These are phyloP conservation scores for Andrena marginata DNA, from an alignment of 2,888 invertebrate species.

Conservation along the genomic window DNA sequence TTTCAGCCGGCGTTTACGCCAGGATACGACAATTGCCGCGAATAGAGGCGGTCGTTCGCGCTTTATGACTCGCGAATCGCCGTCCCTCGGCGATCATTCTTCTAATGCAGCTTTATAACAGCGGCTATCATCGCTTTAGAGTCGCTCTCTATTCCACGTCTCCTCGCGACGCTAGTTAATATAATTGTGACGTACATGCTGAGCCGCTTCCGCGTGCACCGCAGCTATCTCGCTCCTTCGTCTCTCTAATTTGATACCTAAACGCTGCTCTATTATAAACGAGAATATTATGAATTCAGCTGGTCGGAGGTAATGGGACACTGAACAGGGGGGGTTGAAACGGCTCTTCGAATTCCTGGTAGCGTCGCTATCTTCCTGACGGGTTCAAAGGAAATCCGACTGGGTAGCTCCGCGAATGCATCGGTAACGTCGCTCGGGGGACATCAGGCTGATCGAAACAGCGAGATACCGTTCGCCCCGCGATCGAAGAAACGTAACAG, in stretches of 20 bases:
- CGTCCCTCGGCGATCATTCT: constrained; percentile 16
- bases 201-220: neutral
- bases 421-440: neutral
- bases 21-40: constrained; percentile 25
- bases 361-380: neutral
- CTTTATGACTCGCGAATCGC: constrained; percentile 15
- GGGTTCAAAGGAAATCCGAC: constrained; percentile 1
- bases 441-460: constrained; percentile 35
- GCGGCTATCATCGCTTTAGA: constrained; percentile 25
- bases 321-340: too few species aligned
- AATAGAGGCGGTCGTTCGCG: constrained; percentile 16
- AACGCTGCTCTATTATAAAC: too few species aligned
- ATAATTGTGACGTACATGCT: constrained; percentile 9
- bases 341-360: too few species aligned
- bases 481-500: constrained; percentile 60
- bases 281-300: too few species aligned
- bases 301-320: too few species aligned
- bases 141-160: neutral
- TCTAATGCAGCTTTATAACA: constrained; percentile 20
- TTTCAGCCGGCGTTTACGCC: constrained; percentile 5
- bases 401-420: constrained; percentile 10
- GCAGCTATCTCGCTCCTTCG: neutral
- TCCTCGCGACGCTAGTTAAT: neutral
- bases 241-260: neutral
- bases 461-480: constrained; percentile 37